Evolutionary conservation across 2,113 vertebrate genomes (phyloP), one percentile per base, ranked within the genome.

Genomic region (Zosterops japonicus): DNA sequence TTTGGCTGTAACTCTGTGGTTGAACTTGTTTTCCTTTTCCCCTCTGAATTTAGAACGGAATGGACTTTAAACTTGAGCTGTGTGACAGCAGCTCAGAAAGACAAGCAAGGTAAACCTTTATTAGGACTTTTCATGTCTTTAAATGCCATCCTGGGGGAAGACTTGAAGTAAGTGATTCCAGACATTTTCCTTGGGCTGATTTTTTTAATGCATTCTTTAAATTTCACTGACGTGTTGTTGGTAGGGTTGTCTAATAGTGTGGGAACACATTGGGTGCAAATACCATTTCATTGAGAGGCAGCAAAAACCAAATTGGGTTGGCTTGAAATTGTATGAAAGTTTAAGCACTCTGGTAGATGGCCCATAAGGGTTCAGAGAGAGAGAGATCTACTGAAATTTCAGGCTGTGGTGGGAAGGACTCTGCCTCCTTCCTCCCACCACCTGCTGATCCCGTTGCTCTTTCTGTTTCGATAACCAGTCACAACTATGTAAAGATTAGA

Each of bases 81-180:
- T 42, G 7, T 33, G 3, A 11, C 69, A 53, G 25, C 80, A 92
- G 44, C 46, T 71, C 23, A 3, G 28, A 70, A 68, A 87, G 49
- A 46, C 59, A 50, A 52, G 24, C 46, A 87, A 95, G 96, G 96
- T 97, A 95, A 95, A 79, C 27, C 2, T 68, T 46, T 64, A 28
- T 41, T 67, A 65, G 74, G 14, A n/a, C 6, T 59, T 63, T 56
- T 55, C 4, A 11, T 68, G 20, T 41, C 9, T 44, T 79, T 50
- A 55, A 20, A 24, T 86, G 10, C 35, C 19, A 28, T 10, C 17
- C 11, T n/a, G 8, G 2, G 20, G 24, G 11, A 50, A 28, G 12
- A 60, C 12, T 50, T 70, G 15, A 5, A 55, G 33, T 9, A 39
- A 67, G 42, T n/a, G 7, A 31, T 82, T 74, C 8, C 3, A 35